Evolutionary conservation across 2,113 vertebrate species (phyloP), one percentile per base, ranked within the genome.

Genomic region (Syngnathus floridae): DNA sequence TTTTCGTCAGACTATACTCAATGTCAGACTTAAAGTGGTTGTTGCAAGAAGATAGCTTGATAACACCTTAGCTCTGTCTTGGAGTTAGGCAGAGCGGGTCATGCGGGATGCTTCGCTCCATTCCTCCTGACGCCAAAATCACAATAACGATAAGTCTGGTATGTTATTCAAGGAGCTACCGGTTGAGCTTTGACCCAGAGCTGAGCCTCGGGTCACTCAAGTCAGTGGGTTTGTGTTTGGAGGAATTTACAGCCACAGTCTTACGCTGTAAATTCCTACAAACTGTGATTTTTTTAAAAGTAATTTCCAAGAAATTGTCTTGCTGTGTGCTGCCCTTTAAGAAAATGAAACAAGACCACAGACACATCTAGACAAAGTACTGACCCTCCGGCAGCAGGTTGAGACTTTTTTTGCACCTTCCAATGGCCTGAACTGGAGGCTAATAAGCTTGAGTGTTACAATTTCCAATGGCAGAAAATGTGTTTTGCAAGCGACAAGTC

Each of bases 141-240:
- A 66, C 37, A 58, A 59, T 58, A 48, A 56, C 43, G 69, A 57
- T 65, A 69, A 71, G 73, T 78, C 75, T 68, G 73, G 64, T 54
- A 40, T 17, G 58, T 63, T 37, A 55, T 54, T 71, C 4, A 36
- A 8, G 70, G 57, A 48, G 62, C 52, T 69, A 57, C 70, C 17
- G 71, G 59, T 75, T 68, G 65, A 59, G 46, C 41, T 54, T 54
- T 54, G 17, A 49, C 3, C 22, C 40, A n/a, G 19, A 52, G 51
- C n/a, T 22, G 9, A 26, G 21, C 21, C 21, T 35, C 5, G 36
- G 5, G 31, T 57, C 55, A 59, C 36, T n/a, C 56, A n/a, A 43
- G 38, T n/a, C 49, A 22, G 10, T 22, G n/a, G 12, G 21, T 22
- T 31, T 31, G 26, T 31, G 26, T 31, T 31, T 31, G 26, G 2